A percentile compares a stretch with the other conserved stretches of the same genome.
Evolutionary conservation across 1,140 invertebrate species (phyloP).

Genomic region (Drosophila tani): DNA sequence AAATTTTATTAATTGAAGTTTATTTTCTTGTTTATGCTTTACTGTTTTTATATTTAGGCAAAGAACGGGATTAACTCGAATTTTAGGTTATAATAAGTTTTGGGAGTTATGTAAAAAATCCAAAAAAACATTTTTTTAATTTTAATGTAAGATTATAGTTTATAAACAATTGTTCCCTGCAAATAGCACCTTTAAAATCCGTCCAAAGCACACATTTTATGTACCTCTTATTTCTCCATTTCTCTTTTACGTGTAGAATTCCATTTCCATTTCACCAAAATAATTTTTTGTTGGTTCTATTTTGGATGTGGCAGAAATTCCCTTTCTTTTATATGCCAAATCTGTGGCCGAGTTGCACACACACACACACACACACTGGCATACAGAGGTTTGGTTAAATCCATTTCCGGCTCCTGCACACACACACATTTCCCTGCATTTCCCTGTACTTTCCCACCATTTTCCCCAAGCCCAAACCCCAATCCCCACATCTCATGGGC

Average conservation of each 20-base stretch:
- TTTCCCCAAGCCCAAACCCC: not conserved
- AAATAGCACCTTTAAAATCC: conserved; percentile 9
- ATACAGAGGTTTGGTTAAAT: conserved; percentile 55
- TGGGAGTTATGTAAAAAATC: not conserved
- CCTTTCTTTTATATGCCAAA: conserved; percentile 46
- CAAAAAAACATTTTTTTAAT: not conserved
- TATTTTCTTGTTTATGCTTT: not conserved
- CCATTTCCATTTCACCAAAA: conserved; percentile 46
- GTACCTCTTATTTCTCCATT: not conserved
- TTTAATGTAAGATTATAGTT: not conserved
- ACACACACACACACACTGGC: conserved; percentile 19
- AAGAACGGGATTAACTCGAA: too few relatives aligned
- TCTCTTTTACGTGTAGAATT: conserved; percentile 24
- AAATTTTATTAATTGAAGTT: conserved; percentile 1
- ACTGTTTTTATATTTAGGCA: not conserved
- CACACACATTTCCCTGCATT: conserved; percentile 32
- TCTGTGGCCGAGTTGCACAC: conserved; percentile 59
- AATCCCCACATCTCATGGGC: conserved; percentile 10
- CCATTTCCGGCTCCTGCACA: conserved; percentile 71
- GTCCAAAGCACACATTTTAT: not conserved
- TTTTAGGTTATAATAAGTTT: too few relatives aligned
- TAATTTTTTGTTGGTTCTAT: conserved; percentile 20
- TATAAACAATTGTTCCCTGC: not conserved
- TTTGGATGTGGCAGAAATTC: conserved; percentile 41
- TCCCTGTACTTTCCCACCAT: conserved; percentile 1